Base-by-base conservation (phyloP, 2,797 vertebrate species). In the Megaceryle alcyon region DNA sequence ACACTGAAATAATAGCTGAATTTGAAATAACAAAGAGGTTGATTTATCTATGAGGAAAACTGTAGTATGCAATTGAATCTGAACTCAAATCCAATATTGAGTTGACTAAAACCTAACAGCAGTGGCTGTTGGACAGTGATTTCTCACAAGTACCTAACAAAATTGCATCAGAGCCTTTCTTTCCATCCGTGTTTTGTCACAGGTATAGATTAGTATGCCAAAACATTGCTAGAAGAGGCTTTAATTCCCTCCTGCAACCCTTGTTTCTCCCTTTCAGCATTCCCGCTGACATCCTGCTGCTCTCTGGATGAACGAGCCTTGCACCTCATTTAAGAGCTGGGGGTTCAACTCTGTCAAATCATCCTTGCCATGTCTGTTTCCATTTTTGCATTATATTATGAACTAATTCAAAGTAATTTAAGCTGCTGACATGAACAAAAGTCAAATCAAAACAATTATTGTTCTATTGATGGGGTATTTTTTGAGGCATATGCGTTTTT, bases 1-100 rank as follows among this genome's bases (percentile, higher is more conserved):
- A 25, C 33, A 28, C 41, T 83, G 73, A 94, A 96, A 81, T 88
- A 95, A 92, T 88, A 81, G 59, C 46, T 78, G 49, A 44, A 71
- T 89, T 78, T 86, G 57, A 75, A 91, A 83, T 88, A 92, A 91
- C 90, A 79, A 63, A 82, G 49, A 28, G 31, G 2, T 18, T 88
- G 68, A 60, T 14, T 73, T 90, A 89, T 78, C 72, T 59, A 5
- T 75, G 90, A 69, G 33, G 69, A 91, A 80, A 91, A 75, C 23
- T 81, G 26, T 46, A 0, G 49, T n/a, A 49, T 35, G 20, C 31
- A 88, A 23, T 75, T 90, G 57, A 90, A 82, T 33, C n/a, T 82
- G 43, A 77, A 61, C 19, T 71, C 44, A 73, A 73, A 57, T 83
- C 14, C 53, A 71, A 0, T 41, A 35, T 3, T 61, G 72, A 44